Evolutionary conservation across 2,888 invertebrate species (phyloP).

Genomic region (Synergus japonicus): DNA sequence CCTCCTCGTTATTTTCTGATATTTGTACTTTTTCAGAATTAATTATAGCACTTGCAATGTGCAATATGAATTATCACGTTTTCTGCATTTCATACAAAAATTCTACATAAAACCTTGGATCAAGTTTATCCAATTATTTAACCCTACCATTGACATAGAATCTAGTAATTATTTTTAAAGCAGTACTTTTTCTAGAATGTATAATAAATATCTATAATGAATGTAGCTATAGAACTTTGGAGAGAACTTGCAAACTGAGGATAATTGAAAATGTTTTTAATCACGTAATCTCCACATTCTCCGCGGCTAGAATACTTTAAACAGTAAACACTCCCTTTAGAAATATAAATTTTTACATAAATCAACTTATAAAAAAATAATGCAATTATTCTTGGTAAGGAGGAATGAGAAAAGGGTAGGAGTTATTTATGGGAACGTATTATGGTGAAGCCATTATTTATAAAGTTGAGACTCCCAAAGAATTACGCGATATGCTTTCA

Average conservation of each 20-base stretch:
- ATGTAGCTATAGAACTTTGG: neutral
- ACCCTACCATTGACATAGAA: neutral
- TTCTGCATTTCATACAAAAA: neutral
- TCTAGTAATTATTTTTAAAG: neutral
- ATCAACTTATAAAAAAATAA: too few relatives aligned
- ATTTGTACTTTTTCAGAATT: neutral
- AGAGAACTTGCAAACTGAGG: neutral
- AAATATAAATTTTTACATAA: too few relatives aligned
- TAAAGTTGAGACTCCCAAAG: neutral
- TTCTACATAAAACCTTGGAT: neutral
- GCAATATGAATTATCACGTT: neutral
- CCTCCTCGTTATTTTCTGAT: neutral
- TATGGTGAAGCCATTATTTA: neutral
- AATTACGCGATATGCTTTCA: too few relatives aligned
- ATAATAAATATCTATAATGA: neutral
- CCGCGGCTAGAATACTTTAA: neutral
- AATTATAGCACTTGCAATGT: neutral
- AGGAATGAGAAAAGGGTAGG: too few relatives aligned
- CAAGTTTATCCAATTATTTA: neutral
- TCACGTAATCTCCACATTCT: neutral
- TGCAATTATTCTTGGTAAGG: too few relatives aligned
- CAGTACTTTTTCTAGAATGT: neutral
- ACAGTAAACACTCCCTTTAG: neutral
- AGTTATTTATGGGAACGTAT: too few relatives aligned
- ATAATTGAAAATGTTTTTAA: conserved; percentile 1